Percentiles rank a stretch among this genome's conserved stretches.
Conservation (phyloP, 2,113 vertebrate genomes). For the Corvus moneduloides region DNA sequence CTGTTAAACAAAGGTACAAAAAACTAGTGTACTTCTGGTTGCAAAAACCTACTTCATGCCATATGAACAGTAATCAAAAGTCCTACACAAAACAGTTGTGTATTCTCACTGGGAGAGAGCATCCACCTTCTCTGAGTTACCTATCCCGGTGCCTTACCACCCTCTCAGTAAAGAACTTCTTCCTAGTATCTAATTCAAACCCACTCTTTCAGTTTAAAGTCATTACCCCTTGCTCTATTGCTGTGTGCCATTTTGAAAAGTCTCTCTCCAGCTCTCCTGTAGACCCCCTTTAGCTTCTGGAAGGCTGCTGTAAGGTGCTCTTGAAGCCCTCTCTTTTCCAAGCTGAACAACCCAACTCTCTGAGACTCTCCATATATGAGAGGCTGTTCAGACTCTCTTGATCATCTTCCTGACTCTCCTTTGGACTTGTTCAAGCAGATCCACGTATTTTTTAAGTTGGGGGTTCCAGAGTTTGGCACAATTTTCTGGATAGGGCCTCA, state of each 20-base stretch:
- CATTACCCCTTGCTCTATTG: not conserved
- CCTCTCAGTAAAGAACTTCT: not conserved
- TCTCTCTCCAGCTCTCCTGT: not conserved
- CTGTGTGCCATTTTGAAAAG: not conserved
- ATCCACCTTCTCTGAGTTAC: not conserved
- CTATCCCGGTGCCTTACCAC: not conserved
- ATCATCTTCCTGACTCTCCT: not conserved
- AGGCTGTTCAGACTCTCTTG: not conserved
- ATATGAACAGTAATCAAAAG: not conserved
- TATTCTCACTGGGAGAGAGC: not conserved
- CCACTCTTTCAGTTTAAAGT: not conserved
- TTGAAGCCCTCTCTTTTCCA: not conserved
- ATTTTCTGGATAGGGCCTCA: not conserved
- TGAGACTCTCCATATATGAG: not conserved
- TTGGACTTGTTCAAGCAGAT: not conserved
- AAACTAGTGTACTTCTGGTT: not conserved
- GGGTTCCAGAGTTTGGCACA: not conserved
- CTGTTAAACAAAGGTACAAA: not conserved
- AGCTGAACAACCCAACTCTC: not conserved
- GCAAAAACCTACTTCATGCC: not conserved
- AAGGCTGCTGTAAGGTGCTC: not conserved
- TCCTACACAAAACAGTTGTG: not conserved
- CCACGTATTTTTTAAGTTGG: rapidly evolving
- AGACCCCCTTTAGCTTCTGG: not conserved
- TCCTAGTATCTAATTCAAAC: not conserved